These are phyloP conservation scores for Pseudochirops corinnae DNA, from an alignment of 2,797 vertebrate genomes.

Conservation along the genomic window DNA sequence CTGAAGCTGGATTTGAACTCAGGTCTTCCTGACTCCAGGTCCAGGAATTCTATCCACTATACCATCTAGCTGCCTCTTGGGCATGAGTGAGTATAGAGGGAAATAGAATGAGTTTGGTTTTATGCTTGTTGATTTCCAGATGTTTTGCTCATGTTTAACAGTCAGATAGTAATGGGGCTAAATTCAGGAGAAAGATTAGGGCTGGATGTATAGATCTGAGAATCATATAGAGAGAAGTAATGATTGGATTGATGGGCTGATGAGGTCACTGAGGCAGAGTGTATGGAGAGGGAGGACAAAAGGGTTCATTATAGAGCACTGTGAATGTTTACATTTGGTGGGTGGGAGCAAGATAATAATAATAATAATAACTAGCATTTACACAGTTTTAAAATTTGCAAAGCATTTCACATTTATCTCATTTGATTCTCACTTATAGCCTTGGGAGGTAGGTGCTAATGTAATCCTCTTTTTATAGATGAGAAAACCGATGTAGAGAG, in stretches of 20 bases:
- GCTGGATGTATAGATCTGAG: not conserved
- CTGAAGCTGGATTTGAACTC: not conserved
- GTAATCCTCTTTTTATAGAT: no score
- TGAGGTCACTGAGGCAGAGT: not conserved
- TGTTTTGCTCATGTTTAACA: not conserved
- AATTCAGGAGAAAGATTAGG: not conserved
- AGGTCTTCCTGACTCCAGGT: not conserved
- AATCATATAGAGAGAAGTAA: not conserved
- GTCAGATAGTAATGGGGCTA: not conserved
- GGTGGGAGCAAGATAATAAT: not conserved
- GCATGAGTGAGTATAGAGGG: not conserved
- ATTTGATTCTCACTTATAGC: no score
- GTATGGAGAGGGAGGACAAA: not conserved
- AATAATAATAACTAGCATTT: no score
- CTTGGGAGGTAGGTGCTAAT: no score
- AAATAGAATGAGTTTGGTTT: not conserved
- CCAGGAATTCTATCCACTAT: not conserved
- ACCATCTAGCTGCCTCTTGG: not conserved
- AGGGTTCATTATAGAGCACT: not conserved
- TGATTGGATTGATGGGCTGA: not conserved
- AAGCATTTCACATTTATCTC: no score
- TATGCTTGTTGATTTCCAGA: not conserved
- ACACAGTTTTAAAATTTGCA: no score
- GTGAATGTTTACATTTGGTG: not conserved
- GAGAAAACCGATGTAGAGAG: no score